Evolutionary conservation across 2,888 invertebrate species (phyloP).

Genomic region (Exephanes ischioxanthus): DNA sequence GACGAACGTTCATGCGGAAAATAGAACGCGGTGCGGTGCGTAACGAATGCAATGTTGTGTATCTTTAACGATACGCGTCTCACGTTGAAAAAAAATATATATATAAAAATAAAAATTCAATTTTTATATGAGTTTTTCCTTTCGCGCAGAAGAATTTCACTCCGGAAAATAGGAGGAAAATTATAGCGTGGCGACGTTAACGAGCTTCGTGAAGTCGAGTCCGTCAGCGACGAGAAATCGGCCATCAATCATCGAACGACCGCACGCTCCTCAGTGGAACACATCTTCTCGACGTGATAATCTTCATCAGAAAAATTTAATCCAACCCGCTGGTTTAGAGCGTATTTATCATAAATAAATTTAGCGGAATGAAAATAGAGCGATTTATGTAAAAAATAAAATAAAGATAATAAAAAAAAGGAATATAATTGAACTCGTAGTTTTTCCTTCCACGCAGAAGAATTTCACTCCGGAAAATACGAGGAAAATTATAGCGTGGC

Average conservation of each 20-base stretch:
- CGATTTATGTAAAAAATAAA: neutral
- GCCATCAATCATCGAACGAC: conserved; percentile 12
- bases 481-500: conserved; percentile 40
- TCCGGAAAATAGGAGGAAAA: neutral
- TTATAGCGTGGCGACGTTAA: conserved; percentile 52
- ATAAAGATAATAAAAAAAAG: conserved; percentile 5
- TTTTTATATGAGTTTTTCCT: too few relatives aligned
- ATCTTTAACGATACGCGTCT: neutral
- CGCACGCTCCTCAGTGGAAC: neutral
- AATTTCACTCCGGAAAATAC: too few relatives aligned
- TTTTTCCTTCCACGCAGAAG: too few relatives aligned
- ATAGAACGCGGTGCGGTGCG: conserved; percentile 36
- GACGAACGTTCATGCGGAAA: conserved; percentile 32
- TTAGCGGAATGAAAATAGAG: too few relatives aligned
- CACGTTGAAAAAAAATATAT: neutral
- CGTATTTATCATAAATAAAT: too few relatives aligned
- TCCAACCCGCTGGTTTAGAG: too few relatives aligned
- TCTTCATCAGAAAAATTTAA: neutral
- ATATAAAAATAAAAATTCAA: conserved; percentile 6
- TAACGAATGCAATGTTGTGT: conserved; percentile 5
- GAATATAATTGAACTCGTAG: too few relatives aligned
- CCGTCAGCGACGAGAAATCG: conserved; percentile 31
- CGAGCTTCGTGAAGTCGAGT: conserved; percentile 12
- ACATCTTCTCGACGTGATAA: conserved; percentile 14
- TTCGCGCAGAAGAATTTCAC: too few relatives aligned